Evolutionary conservation across 2,113 vertebrate species (phyloP), one percentile per base, ranked within the genome.

Genomic region (Corythornis cristatus): DNA sequence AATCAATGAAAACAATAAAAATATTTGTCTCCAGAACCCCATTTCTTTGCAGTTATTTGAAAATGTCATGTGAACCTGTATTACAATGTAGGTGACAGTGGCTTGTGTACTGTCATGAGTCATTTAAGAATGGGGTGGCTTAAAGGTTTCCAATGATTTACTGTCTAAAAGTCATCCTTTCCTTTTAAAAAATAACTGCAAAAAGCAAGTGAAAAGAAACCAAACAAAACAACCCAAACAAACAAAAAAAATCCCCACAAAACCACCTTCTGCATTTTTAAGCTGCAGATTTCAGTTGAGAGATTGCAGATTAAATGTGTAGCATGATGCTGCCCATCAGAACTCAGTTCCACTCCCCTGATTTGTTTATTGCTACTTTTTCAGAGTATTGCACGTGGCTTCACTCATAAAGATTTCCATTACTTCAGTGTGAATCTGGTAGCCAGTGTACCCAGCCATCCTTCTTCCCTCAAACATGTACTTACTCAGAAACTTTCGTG

Each of bases 1-100:
- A 93, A 86, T 79, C 86, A 93, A 75, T 68, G 88, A 84, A 93
- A 95, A 83, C 60, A 88, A 60, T 65, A 22, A 84, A 96, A 96
- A 93, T 72, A 88, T 79, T 91, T 95, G 45, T 79, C 61, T 76
- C 40, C 37, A 84, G 53, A 90, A 72, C 22, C 86, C 50, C 8
- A n/a, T 22, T 89, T 65, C 62, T 75, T 81, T 61, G 70, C 16
- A 29, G 31, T 91, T 79, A 94, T 78, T 94, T 88, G 80, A 95
- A 85, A 84, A 94, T 12, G 21, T 16, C 23, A 48, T 64, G 21
- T 76, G 37, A 61, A 19, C 12, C 33, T 45, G 71, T 37, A 62
- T 29, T 28, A 82, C 2, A 9, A n/a, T 40, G 37, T 50, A 53
- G 57, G 73, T 83, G 35, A 73, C 58, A 37, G 13, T 51, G 11